Conservation (phyloP, 2,797 vertebrate genomes). For the Discoglossus pictus region DNA sequence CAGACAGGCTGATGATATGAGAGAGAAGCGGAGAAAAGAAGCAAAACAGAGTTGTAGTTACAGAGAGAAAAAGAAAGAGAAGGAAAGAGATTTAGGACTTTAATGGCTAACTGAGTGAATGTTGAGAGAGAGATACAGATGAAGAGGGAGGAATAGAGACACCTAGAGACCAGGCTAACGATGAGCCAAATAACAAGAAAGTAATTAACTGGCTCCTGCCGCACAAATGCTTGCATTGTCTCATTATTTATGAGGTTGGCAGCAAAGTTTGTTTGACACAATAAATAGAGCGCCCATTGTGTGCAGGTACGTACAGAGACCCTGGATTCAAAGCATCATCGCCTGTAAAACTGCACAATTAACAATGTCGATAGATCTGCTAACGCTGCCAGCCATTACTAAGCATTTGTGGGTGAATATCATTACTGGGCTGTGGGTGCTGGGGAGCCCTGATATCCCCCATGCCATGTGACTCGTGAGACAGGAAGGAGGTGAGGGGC, state of each 20-base stretch:
- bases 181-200: constrained; percentile 33
- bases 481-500: too few species aligned
- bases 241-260: constrained; percentile 46
- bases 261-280: constrained; percentile 46
- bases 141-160: neutral
- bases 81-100: too few species aligned
- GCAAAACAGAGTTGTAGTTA: too few species aligned
- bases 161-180: constrained; percentile 9
- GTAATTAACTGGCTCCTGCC: constrained; percentile 28
- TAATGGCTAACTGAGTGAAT: too few species aligned
- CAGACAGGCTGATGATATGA: too few species aligned
- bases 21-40: too few species aligned
- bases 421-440: too few species aligned
- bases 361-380: neutral
- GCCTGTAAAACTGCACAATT: neutral
- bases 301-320: constrained; percentile 15
- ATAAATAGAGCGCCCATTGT: constrained; percentile 10
- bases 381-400: neutral
- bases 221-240: constrained; percentile 34
- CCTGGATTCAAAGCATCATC: neutral
- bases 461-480: too few species aligned
- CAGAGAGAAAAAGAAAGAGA: too few species aligned
- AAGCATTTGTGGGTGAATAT: too few species aligned
- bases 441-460: too few species aligned
- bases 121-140: neutral